phyloP scores from a whole-genome alignment of 2,888 invertebrate species.

The Eubasilissa splendida region DNA sequence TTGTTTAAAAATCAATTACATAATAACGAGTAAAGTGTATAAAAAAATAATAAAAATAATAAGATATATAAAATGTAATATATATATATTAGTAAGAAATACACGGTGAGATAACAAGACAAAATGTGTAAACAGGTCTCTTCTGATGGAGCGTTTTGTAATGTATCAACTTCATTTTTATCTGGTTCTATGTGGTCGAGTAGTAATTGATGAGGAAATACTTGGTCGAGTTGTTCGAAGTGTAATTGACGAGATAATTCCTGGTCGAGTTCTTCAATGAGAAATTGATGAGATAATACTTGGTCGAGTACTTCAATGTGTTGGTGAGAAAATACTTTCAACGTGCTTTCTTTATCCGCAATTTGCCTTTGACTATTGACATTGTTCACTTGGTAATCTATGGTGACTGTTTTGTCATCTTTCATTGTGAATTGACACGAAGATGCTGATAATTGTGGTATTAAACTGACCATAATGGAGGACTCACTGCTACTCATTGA shows the following conservation, averaged over 20 bases:
- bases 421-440: not conserved
- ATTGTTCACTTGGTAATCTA: not conserved
- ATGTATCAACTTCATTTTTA: no score
- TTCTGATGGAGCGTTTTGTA: not conserved
- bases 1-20: not conserved
- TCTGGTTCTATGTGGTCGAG: no score
- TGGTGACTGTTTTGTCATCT: not conserved
- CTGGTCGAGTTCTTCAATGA: no score
- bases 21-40: not conserved
- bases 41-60: conserved; percentile 16
- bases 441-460: not conserved
- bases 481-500: not conserved
- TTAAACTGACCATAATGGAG: not conserved
- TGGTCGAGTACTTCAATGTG: no score
- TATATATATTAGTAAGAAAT: conserved; percentile 4
- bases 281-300: no score
- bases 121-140: not conserved
- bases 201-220: no score
- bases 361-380: not conserved
- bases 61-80: conserved; percentile 21
- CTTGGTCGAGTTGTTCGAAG: no score
- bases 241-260: no score
- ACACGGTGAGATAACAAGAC: conserved; percentile 13
- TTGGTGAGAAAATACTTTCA: no score
- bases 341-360: no score